Base-by-base conservation (phyloP, 2,888 invertebrate genomes). In the Heterodera filipjevi region DNA sequence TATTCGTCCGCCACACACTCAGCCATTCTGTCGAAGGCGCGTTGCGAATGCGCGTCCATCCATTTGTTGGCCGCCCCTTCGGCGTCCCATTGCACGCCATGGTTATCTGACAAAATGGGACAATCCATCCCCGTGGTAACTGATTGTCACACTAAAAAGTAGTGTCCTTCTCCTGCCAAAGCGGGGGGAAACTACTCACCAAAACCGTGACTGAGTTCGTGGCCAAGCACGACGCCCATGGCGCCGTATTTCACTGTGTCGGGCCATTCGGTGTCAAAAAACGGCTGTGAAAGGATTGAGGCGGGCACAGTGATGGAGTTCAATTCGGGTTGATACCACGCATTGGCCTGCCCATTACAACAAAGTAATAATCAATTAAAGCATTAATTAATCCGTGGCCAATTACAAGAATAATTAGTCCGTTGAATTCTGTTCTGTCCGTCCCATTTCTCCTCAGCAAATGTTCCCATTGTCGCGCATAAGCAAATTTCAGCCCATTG, bases 191-290 rank as follows among this genome's bases (percentile, higher is more conserved):
- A 88, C 19, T 35, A n/a, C 49, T 75, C 59, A 80, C 79, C 80
- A 32, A 72, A 80, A 30, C 81, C 95, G 86, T 95, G 95, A 1
- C 95, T 95, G 82, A 95, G 93, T 53, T 95, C 95, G 89, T 95
- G 95, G 16, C 93, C 95, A 84, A 95, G 95, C n/a, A 95, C 95
- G 49, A 75, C 71, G n/a, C 79, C 79, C 8, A 79, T 79, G 19
- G 68, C 32, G 46, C 79, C 79, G 32, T 79, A 79, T 22, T 79
- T 79, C 33, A 76, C 35, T 32, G 68, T 22, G 3, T 84, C 44
- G 85, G 85, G 81, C 84, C 85, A 76, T 83, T 82, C 49, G 73
- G 75, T 77, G 53, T 85, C 84, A 78, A 85, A 86, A 83, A 85
- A 86, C 1, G 86, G 86, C 75, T 81, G 83, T 27, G 81, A 83